Conservation (phyloP, 2,888 invertebrate genomes). For the Protonemura montana region DNA sequence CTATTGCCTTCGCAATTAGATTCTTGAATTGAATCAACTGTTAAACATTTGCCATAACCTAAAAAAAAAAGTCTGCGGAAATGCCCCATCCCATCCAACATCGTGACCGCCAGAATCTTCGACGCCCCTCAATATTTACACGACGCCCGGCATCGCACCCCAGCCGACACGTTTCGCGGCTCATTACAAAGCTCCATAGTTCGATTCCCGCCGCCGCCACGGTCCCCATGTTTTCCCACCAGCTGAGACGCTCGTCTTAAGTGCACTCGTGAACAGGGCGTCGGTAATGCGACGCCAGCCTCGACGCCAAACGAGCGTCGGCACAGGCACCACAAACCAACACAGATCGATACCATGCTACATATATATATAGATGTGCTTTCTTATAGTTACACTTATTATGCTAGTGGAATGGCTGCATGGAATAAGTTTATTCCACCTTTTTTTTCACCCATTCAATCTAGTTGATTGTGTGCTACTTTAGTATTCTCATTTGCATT, state of each 20-base stretch:
- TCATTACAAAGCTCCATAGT: not conserved
- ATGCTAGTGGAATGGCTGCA: not conserved
- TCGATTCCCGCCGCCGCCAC: not conserved
- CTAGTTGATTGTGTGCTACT: not conserved
- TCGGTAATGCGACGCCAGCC: slow-evolving; percentile 13
- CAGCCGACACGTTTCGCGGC: not conserved
- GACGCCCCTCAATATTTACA: not conserved
- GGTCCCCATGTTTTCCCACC: not conserved
- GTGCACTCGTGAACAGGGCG: slow-evolving; percentile 5
- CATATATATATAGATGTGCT: not conserved
- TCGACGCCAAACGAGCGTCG: not conserved
- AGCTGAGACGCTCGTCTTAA: not conserved
- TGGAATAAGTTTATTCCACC: not conserved
- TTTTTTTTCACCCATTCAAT: not conserved
- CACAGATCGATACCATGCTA: not conserved
- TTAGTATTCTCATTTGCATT: not conserved
- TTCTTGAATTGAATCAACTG: too few species aligned
- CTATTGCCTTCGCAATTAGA: too few species aligned
- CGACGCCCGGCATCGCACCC: not conserved
- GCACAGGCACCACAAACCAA: not conserved
- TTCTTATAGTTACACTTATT: not conserved
- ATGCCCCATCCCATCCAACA: not conserved
- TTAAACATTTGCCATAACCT: too few species aligned
- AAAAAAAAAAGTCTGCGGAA: too few species aligned
- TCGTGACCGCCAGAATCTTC: not conserved